A percentile compares a stretch with the other conserved stretches of the same genome.
Conservation (phyloP, 2,113 vertebrate genomes). For the Melanerpes aurifrons region DNA sequence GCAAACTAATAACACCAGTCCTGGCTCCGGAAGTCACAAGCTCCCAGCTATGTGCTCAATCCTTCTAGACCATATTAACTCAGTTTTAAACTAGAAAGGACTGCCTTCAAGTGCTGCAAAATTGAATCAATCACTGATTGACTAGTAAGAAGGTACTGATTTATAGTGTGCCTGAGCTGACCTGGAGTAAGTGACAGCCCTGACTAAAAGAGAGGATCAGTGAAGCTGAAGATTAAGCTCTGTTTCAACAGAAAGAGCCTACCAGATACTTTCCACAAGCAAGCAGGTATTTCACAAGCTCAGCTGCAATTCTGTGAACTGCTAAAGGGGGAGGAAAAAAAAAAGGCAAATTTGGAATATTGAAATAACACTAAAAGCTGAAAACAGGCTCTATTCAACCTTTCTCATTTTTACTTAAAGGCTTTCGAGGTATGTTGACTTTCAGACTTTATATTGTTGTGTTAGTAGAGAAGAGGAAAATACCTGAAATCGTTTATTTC, state of each 20-base stretch:
- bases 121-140: constrained; percentile 51
- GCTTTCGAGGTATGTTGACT: not conserved
- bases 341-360: not conserved
- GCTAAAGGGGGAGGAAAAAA: not conserved
- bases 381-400: not conserved
- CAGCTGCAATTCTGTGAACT: not conserved
- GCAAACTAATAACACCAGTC: not conserved
- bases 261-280: not conserved
- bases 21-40: not conserved
- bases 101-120: constrained; percentile 40
- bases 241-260: constrained; percentile 2
- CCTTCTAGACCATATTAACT: constrained; percentile 7
- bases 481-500: not conserved
- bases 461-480: not conserved
- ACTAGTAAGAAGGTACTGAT: constrained; percentile 53
- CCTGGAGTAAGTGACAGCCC: constrained; percentile 60
- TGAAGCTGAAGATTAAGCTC: constrained; percentile 64
- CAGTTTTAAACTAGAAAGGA: constrained; percentile 22
- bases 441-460: not conserved
- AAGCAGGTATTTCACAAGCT: not conserved
- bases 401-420: constrained; percentile 13
- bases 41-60: not conserved
- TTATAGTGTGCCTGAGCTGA: constrained; percentile 60
- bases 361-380: not conserved
- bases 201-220: constrained; percentile 37